phyloP scores from a whole-genome alignment of 2,113 vertebrate species.

The Rhinoderma darwinii region DNA sequence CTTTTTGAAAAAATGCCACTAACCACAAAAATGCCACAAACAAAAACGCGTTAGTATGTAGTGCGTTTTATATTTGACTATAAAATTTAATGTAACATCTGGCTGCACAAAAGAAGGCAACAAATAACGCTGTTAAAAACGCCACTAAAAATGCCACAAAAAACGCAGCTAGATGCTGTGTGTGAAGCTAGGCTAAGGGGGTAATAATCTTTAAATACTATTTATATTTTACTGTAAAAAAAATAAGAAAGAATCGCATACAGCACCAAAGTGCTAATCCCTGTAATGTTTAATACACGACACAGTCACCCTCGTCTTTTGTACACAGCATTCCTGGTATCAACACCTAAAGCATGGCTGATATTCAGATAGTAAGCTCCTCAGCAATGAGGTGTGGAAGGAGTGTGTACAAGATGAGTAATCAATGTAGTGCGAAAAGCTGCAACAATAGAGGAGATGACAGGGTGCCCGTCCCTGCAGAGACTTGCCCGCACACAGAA shows the following conservation, averaged over 20 bases:
- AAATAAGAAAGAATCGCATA: background rate
- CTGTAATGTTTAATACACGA: background rate
- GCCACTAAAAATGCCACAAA: no score
- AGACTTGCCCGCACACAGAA: constrained; percentile 35
- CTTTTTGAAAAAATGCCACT: no score
- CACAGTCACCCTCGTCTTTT: background rate
- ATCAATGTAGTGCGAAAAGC: constrained; percentile 37
- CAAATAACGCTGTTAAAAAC: no score
- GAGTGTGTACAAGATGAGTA: constrained; percentile 43
- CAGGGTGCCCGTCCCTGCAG: constrained; percentile 26
- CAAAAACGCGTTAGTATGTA: no score
- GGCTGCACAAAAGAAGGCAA: no score
- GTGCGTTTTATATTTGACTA: no score
- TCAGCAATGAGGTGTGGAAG: constrained; percentile 32
- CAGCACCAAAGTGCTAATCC: background rate
- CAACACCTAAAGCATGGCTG: background rate
- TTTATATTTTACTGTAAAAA: background rate
- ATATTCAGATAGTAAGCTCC: background rate
- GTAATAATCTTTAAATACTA: background rate
- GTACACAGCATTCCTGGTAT: background rate
- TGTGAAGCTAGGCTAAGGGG: no score
- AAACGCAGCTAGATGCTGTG: no score
- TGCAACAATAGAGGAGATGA: constrained; percentile 30
- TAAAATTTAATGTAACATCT: no score
- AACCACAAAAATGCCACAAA: no score